These are phyloP conservation scores for Chrysolina haemoptera DNA, from an alignment of 2,888 invertebrate species.

Conservation along the genomic window DNA sequence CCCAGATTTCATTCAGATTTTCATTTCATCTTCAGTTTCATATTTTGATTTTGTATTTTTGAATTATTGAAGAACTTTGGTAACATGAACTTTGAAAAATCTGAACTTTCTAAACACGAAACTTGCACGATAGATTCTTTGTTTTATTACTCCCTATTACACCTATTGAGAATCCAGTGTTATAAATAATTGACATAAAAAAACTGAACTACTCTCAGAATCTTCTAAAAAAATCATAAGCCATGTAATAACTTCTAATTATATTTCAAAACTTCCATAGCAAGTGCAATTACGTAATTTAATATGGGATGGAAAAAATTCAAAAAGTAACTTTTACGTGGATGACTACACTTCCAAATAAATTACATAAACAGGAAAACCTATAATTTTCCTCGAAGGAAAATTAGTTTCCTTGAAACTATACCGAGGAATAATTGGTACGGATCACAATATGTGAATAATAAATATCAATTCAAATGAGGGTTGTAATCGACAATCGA, in stretches of 20 bases:
- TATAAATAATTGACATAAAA: conserved; percentile 6
- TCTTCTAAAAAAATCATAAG: conserved; percentile 1
- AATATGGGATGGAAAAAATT: conserved; percentile 9
- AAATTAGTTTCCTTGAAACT: conserved; percentile 44
- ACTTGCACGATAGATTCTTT: background rate
- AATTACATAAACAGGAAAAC: conserved; percentile 38
- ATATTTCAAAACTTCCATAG: conserved; percentile 20
- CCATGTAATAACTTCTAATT: conserved; percentile 20
- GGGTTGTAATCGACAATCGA: conserved; percentile 44
- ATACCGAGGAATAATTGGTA: conserved; percentile 42
- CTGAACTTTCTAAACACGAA: background rate
- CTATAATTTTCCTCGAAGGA: conserved; percentile 44
- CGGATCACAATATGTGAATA: conserved; percentile 40
- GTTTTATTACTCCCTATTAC: background rate
- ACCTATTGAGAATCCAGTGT: background rate
- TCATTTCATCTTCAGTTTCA: too few relatives aligned
- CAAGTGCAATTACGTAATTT: conserved; percentile 9
- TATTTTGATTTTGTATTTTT: too few relatives aligned
- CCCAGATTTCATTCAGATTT: too few relatives aligned
- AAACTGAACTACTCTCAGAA: background rate
- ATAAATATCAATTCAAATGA: conserved; percentile 44
- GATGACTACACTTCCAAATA: conserved; percentile 37
- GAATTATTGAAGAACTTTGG: too few relatives aligned
- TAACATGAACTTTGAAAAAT: background rate
- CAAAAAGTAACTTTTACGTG: conserved; percentile 28